Evolutionary conservation across 2,113 vertebrate species (phyloP), one percentile per base, ranked within the genome.

Genomic region (Cynoglossus semilaevis): DNA sequence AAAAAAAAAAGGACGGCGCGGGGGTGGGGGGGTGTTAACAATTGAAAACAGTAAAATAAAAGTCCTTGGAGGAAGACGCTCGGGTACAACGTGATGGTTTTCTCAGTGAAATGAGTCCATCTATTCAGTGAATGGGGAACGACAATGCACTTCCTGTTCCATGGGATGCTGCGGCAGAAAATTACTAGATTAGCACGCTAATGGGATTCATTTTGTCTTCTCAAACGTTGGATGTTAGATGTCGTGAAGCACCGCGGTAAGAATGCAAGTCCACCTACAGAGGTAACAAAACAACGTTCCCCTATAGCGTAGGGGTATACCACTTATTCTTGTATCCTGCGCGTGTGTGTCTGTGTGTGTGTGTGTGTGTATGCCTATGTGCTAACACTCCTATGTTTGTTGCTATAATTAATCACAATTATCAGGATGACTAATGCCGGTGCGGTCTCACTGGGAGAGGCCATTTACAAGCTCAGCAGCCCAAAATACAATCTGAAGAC

Each of bases 401-500:
- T 66, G 45, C 80, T 80, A 67, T 81, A 85, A 89, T 88, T 85
- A 84, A 88, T 87, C 75, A 88, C 76, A 89, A 87, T 88, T 87
- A 89, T 79, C 80, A 73, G 74, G 63, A 66, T 76, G 82, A 86
- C 79, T 82, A 81, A 84, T 86, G 82, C 81, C 81, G 82, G 85
- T 84, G 79, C 83, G 84, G 70, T 69, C 71, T 80, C 79, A 61
- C 67, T 59, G 63, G 67, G 84, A 83, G 74, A 72, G 81, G 67
- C 79, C 80, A 82, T 87, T 83, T 79, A 83, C 75, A 74, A 76
- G 65, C 76, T 76, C 77, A 64, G 76, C 68, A 77, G 54, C 52
- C 65, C 47, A 64, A 66, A 72, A 74, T 59, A 72, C 71, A 80
- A 79, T 51, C 59, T 8, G 9, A 55, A 80, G 72, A 78, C 72